Evolutionary conservation across 2,888 invertebrate genomes (phyloP).

Genomic region (Galeopsomyia nigrocyanea): DNA sequence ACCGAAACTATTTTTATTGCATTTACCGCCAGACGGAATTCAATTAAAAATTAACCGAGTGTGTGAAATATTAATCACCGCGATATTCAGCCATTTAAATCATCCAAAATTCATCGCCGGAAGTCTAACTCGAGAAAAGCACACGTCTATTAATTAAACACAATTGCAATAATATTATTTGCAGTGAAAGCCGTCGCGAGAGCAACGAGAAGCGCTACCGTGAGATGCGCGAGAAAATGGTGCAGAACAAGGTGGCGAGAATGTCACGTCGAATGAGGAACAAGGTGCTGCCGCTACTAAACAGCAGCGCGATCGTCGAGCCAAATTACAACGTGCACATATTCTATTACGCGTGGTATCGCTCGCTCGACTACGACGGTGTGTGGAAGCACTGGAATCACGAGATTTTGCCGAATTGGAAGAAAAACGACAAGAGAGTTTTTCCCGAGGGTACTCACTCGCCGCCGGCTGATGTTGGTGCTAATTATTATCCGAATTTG

Average conservation of each 20-base stretch:
- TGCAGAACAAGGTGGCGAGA: slow-evolving; percentile 57
- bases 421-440: slow-evolving; percentile 65
- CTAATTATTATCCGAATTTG: slow-evolving; percentile 71
- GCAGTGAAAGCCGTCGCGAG: slow-evolving; percentile 50
- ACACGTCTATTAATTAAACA: too few species aligned
- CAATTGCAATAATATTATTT: too few species aligned
- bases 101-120: too few species aligned
- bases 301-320: slow-evolving; percentile 51
- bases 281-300: slow-evolving; percentile 54
- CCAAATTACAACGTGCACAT: slow-evolving; percentile 64
- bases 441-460: slow-evolving; percentile 70
- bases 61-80: too few species aligned
- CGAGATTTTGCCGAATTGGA: slow-evolving; percentile 64
- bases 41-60: too few species aligned
- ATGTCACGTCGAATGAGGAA: slow-evolving; percentile 61
- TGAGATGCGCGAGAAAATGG: slow-evolving; percentile 56
- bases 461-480: slow-evolving; percentile 72
- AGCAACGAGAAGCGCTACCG: slow-evolving; percentile 54
- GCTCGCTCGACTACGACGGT: slow-evolving; percentile 60
- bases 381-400: slow-evolving; percentile 65
- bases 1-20: too few species aligned
- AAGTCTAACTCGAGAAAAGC: too few species aligned
- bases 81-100: too few species aligned
- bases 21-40: too few species aligned
- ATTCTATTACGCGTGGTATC: slow-evolving; percentile 65